phyloP scores from a whole-genome alignment of 1,140 invertebrate genomes.

The Bombus consobrinus region DNA sequence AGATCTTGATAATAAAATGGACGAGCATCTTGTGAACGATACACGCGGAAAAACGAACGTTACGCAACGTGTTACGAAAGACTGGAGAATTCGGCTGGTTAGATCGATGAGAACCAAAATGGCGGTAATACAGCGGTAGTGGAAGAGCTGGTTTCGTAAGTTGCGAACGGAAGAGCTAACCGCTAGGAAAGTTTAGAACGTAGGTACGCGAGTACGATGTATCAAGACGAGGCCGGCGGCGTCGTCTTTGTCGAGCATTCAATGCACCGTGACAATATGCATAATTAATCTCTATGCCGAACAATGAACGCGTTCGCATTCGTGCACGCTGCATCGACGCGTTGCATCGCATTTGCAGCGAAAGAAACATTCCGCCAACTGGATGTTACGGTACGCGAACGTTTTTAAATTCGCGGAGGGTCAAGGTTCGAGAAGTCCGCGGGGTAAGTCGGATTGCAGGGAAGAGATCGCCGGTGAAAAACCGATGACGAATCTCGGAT shows the following conservation, averaged over 20 bases:
- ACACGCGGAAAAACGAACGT: neutral
- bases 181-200: neutral
- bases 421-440: neutral
- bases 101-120: slow-evolving; percentile 45
- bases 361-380: neutral
- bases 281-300: neutral
- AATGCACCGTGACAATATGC: slow-evolving; percentile 16
- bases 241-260: neutral
- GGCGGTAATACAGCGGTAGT: slow-evolving; percentile 13
- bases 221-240: neutral
- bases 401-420: neutral
- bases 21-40: neutral
- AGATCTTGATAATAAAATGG: neutral
- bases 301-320: neutral
- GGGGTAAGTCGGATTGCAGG: neutral
- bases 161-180: neutral
- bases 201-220: neutral
- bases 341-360: neutral
- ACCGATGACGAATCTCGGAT: neutral
- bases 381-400: too few species aligned
- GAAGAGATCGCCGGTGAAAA: neutral
- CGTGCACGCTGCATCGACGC: neutral
- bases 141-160: neutral
- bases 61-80: neutral
- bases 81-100: neutral